phyloP scores from a whole-genome alignment of 2,113 vertebrate genomes.

The Hiodon alosoides region DNA sequence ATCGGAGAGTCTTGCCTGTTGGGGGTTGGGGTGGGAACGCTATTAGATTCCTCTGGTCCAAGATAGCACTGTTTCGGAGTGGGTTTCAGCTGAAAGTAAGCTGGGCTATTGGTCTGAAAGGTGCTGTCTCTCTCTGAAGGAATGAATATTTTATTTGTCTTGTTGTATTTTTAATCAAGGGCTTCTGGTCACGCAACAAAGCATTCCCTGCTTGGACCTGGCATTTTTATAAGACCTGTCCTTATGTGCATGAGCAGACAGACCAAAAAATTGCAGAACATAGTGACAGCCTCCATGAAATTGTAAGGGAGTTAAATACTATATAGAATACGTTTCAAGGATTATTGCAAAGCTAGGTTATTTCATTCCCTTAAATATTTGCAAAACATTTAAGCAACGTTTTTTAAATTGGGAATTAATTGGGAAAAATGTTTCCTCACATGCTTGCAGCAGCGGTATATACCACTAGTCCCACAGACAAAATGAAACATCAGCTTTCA shows the following conservation, averaged over 20 bases:
- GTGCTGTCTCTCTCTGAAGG: conserved; percentile 62
- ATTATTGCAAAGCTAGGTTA: neutral
- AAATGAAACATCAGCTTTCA: too few species aligned
- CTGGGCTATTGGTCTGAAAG: conserved; percentile 39
- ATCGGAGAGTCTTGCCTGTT: conserved; percentile 50
- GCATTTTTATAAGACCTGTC: conserved; percentile 4
- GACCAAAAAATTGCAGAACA: neutral
- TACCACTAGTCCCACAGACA: too few species aligned
- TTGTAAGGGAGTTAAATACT: neutral
- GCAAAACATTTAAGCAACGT: neutral
- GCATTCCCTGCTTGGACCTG: conserved; percentile 16
- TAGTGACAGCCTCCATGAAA: neutral
- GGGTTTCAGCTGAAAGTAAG: conserved; percentile 55
- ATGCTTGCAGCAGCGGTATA: neutral
- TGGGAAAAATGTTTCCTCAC: too few species aligned
- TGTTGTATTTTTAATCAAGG: conserved; percentile 67
- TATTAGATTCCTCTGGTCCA: conserved; percentile 67
- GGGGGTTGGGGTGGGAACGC: conserved; percentile 47
- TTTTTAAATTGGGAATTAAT: too few species aligned
- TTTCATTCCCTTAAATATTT: neutral
- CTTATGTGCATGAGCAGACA: neutral
- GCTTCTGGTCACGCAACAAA: conserved; percentile 61
- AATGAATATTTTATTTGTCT: conserved; percentile 75
- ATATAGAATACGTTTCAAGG: too few species aligned
- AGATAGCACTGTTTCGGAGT: conserved; percentile 48